phyloP scores from a whole-genome alignment of 2,888 invertebrate genomes.

The Drosophila percnosoma region DNA sequence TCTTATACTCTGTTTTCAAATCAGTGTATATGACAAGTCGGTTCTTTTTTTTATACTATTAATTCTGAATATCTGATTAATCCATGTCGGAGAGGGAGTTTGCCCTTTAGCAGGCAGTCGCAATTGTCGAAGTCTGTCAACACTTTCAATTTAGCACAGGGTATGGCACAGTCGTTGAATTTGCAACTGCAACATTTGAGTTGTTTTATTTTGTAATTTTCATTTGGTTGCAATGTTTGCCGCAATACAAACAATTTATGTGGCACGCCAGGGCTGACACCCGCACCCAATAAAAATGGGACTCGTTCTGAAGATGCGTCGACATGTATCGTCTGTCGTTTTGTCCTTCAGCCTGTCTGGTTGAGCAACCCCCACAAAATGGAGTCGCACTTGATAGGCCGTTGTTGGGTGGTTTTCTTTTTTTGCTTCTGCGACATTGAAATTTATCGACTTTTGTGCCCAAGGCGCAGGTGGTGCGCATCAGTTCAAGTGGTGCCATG shows the following conservation, averaged over 20 bases:
- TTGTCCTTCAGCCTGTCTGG: constrained; percentile 10
- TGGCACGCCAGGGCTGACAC: constrained; percentile 43
- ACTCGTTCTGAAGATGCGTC: constrained; percentile 24
- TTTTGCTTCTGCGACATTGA: constrained; percentile 65
- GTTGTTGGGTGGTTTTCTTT: constrained; percentile 23
- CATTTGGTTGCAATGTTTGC: constrained; percentile 44
- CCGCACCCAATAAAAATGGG: constrained; percentile 7
- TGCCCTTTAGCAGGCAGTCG: not conserved
- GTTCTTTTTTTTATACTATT: not conserved
- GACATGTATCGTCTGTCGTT: not conserved
- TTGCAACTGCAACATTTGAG: not conserved
- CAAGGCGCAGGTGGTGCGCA: constrained; percentile 40
- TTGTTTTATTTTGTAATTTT: constrained; percentile 48
- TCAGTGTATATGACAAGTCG: not conserved
- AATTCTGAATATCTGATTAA: not conserved
- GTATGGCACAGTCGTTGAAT: not conserved
- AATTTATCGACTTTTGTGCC: constrained; percentile 64
- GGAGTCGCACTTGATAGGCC: constrained; percentile 27
- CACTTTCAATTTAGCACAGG: not conserved
- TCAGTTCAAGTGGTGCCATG: constrained; percentile 36
- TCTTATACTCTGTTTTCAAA: not conserved
- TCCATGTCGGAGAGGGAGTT: not conserved
- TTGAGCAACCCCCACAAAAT: constrained; percentile 41
- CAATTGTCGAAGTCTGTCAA: not conserved
- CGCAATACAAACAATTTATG: constrained; percentile 59